Evolutionary conservation across 2,113 vertebrate species (phyloP).

Genomic region (Saccopteryx bilineata): DNA sequence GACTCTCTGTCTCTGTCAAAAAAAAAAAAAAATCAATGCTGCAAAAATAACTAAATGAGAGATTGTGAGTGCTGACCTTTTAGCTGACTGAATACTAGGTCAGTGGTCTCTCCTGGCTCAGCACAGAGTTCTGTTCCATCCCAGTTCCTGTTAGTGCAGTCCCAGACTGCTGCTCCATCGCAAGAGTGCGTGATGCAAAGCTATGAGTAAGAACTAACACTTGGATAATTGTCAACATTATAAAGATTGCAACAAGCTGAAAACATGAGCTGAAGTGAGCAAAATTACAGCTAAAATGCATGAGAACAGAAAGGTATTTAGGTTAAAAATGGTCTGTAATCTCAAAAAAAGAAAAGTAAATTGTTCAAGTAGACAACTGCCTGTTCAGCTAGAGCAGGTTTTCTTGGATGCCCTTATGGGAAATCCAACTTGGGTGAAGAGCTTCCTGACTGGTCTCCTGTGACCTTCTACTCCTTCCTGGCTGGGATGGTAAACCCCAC

Average conservation of each 20-base stretch:
- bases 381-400: neutral
- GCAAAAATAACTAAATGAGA: neutral
- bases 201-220: neutral
- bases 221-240: neutral
- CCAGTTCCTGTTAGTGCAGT: neutral
- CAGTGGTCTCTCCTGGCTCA: neutral
- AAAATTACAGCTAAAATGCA: conserved; percentile 17
- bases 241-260: conserved; percentile 15
- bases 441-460: neutral
- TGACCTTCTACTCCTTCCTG: neutral
- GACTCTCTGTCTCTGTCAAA: too few species aligned
- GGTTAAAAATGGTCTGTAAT: neutral
- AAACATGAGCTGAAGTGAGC: neutral
- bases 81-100: neutral
- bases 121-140: neutral
- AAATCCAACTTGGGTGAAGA: neutral
- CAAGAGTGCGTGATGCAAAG: neutral
- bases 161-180: neutral
- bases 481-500: neutral
- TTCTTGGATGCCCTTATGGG: neutral
- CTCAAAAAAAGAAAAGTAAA: neutral
- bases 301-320: neutral
- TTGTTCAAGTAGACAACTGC: neutral
- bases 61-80: neutral
- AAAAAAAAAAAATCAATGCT: neutral